Conservation (phyloP, 2,797 vertebrate genomes). For the Sebastiscus tertius region DNA sequence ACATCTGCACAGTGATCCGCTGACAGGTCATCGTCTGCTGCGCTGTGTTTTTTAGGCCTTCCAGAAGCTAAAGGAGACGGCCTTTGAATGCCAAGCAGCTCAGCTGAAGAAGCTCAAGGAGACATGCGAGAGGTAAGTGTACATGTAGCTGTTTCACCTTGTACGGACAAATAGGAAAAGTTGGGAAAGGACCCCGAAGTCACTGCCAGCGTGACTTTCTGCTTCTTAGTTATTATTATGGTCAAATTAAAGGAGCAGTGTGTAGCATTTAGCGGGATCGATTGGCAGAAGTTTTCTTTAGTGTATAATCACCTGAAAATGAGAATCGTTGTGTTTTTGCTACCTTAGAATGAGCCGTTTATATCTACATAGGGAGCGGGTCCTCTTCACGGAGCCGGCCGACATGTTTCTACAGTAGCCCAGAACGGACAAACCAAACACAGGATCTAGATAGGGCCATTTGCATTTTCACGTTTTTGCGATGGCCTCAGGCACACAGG, state of each 20-base stretch:
- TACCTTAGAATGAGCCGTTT: accelerated
- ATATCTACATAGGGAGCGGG: no score
- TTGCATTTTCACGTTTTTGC: no score
- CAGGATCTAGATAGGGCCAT: no score
- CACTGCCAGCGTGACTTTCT: background rate
- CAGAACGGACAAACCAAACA: no score
- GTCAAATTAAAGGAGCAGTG: background rate
- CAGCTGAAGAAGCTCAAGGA: conserved; percentile 89
- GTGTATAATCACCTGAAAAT: no score
- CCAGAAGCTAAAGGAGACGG: conserved; percentile 83
- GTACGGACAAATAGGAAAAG: background rate
- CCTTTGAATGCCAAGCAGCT: conserved; percentile 78
- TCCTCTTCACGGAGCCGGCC: no score
- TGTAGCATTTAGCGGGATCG: accelerated
- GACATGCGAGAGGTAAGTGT: conserved; percentile 83
- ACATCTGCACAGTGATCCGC: conserved; percentile 35
- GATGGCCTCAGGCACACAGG: no score
- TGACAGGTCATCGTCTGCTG: conserved; percentile 21
- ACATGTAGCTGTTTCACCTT: background rate
- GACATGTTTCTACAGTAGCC: no score
- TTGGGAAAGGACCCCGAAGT: background rate
- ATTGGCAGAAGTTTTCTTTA: no score
- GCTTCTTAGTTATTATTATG: background rate
- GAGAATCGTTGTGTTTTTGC: no score
- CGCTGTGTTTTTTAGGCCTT: conserved; percentile 72